Base-by-base conservation (phyloP, 2,888 invertebrate species). In the Adelphocoris suturalis region DNA sequence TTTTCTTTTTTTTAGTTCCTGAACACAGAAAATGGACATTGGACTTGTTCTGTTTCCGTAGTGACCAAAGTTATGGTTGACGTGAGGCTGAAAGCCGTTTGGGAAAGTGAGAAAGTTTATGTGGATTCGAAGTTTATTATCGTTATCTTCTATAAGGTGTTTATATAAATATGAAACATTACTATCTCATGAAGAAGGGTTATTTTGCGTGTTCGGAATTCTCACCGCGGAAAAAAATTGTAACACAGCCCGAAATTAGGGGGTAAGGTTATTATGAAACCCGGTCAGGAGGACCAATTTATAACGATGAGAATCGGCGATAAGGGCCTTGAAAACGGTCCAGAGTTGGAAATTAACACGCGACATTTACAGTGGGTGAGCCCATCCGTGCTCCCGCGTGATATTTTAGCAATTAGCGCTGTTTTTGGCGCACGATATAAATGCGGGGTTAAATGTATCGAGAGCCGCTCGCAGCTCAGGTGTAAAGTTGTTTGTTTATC, bases 301-400 rank as follows among this genome's bases (percentile, higher is more conserved):
- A 68, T 68, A 7, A 68, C 68, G 23, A 68, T 23, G 68, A 68
- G 68, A 68, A 23, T 23, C 23, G 68, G 13, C 68, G 68, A 68
- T 68, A 68, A 68, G 68, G 12, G 19, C 68, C 27, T 23, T 68
- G 23, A 68, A 68, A 68, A 68, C 68, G 68, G 68, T 68, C 68
- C 68, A 68, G 68, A 68, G 68, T 68, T 68, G 68, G 68, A 68
- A n/a, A 68, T 68, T 68, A 68, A 68, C 68, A 68, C 68, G 68
- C 68, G 27, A 68, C 68, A 68, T 68, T 68, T 68, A 23, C 68
- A 68, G 23, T 11, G 68, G 68, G 68, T 23, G 23, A 68, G 9
- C 27, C 27, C 68, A 68, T 68, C 68, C 23, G 13, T 23, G 9
- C 27, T 11, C 68, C 23, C 68, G 23, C 68, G 68, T 68, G 68